These are phyloP conservation scores for Mergus octosetaceus DNA, from an alignment of 2,797 vertebrate species.

Conservation along the genomic window DNA sequence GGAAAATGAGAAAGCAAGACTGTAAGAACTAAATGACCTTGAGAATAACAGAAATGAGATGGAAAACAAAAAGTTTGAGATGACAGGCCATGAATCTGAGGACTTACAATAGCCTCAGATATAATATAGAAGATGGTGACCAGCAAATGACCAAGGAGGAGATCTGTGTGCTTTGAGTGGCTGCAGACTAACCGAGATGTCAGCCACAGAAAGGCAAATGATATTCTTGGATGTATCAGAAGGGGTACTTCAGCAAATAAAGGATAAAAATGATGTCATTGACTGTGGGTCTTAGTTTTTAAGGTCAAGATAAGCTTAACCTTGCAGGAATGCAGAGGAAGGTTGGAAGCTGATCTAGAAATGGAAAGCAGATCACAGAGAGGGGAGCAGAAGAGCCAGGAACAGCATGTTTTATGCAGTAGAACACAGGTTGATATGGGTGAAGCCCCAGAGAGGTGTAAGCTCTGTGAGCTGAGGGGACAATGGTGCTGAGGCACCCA, in stretches of 20 bases:
- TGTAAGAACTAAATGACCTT: slow-evolving; percentile 37
- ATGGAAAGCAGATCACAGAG: neutral
- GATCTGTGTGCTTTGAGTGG: neutral
- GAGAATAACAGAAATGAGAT: slow-evolving; percentile 20
- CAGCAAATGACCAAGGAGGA: neutral
- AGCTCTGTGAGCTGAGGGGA: neutral
- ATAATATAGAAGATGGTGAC: neutral
- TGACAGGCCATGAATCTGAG: neutral
- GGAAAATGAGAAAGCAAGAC: neutral
- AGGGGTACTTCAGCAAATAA: neutral
- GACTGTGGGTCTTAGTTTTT: neutral
- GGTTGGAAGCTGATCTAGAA: neutral
- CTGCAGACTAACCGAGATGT: neutral
- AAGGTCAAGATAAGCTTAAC: neutral
- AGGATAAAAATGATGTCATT: neutral
- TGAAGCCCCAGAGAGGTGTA: neutral
- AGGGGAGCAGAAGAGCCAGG: neutral
- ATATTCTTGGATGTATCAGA: neutral
- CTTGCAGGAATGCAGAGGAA: neutral
- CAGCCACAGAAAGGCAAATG: neutral
- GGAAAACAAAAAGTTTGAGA: neutral
- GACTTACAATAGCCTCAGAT: neutral
- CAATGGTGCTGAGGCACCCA: neutral
- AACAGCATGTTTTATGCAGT: neutral
- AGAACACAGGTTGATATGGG: neutral